phyloP scores from a whole-genome alignment of 2,113 vertebrate species.

The Rhegmatorhina hoffmannsi region DNA sequence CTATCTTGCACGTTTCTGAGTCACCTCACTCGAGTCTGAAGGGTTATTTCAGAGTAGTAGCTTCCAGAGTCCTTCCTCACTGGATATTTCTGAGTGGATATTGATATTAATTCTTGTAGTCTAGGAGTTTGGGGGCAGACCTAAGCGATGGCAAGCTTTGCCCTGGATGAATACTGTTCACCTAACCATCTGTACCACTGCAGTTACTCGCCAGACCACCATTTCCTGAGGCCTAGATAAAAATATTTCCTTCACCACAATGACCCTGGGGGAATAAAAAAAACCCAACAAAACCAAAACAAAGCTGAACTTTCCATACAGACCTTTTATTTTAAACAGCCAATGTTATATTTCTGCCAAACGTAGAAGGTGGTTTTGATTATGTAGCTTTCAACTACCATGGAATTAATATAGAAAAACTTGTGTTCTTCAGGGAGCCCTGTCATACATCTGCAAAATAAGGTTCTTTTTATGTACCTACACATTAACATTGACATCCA shows the following conservation, averaged over 20 bases:
- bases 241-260: constrained; percentile 79
- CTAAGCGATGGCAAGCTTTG: background rate
- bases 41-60: background rate
- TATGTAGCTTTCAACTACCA: constrained; percentile 63
- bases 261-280: constrained; percentile 71
- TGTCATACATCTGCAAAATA: constrained; percentile 52
- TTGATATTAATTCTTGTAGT: background rate
- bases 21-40: background rate
- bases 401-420: constrained; percentile 62
- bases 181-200: constrained; percentile 11
- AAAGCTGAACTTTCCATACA: constrained; percentile 70
- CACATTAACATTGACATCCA: constrained; percentile 55
- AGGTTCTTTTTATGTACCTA: constrained; percentile 56
- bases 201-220: constrained; percentile 70
- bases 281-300: constrained; percentile 24
- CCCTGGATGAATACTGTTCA: constrained; percentile 53
- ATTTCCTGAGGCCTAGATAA: constrained; percentile 77
- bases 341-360: constrained; percentile 51
- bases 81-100: background rate
- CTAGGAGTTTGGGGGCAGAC: background rate
- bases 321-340: constrained; percentile 67
- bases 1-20: background rate
- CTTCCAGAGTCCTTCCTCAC: background rate
- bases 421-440: constrained; percentile 41
- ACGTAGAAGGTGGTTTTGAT: constrained; percentile 65